These are phyloP conservation scores for Molossus molossus DNA, from an alignment of 2,797 vertebrate genomes.

Conservation along the genomic window DNA sequence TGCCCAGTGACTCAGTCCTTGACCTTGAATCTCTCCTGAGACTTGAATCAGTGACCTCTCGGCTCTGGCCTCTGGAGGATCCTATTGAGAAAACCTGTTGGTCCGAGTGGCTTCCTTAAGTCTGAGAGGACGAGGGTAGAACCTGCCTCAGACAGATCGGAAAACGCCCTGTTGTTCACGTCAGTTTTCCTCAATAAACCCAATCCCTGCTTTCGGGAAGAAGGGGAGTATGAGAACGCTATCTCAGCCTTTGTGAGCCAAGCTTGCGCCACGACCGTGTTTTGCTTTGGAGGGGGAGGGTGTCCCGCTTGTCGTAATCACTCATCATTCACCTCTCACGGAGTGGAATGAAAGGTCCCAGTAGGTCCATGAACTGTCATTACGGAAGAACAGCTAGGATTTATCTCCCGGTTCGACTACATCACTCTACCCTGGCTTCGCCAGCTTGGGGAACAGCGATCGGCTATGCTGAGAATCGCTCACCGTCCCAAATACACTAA, in stretches of 20 bases:
- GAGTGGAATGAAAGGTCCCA: background rate
- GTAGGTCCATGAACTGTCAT: background rate
- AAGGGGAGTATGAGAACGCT: background rate
- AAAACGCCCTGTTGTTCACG: rapidly evolving
- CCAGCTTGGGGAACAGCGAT: background rate
- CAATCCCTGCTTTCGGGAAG: background rate
- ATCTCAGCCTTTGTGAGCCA: background rate
- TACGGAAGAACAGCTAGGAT: background rate
- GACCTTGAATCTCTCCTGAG: slow-evolving; percentile 11
- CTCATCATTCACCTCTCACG: background rate
- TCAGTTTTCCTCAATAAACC: background rate
- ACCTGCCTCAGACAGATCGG: background rate
- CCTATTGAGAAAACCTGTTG: background rate
- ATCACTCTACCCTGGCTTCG: background rate
- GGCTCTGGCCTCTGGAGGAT: background rate
- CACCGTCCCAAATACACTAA: background rate
- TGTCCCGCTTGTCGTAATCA: background rate
- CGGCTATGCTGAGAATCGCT: background rate
- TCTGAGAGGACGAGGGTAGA: background rate
- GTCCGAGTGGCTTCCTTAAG: background rate
- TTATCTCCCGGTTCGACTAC: background rate
- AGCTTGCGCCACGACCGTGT: background rate
- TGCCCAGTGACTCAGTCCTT: slow-evolving; percentile 53
- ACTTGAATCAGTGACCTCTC: background rate
- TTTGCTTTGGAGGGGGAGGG: background rate